Percentiles rank a stretch among this genome's conserved stretches.
phyloP scores from a whole-genome alignment of 2,797 vertebrate genomes.

The Oreortyx pictus region DNA sequence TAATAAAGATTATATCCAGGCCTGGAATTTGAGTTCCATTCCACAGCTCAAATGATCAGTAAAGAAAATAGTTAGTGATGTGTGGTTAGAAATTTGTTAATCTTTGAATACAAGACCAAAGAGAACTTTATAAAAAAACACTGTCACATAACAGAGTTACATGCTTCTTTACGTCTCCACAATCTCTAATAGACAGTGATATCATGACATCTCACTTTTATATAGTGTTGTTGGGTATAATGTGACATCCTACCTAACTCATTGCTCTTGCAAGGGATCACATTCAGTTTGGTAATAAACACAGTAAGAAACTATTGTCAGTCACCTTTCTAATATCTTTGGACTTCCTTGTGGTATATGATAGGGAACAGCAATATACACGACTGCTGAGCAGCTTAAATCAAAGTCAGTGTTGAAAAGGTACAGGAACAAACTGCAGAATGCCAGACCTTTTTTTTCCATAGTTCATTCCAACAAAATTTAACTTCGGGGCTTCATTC shows the following conservation, averaged over 20 bases:
- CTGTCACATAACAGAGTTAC: neutral
- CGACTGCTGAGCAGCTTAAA: neutral
- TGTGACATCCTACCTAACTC: slow-evolving; percentile 5
- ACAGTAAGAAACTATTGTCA: neutral
- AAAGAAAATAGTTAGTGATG: neutral
- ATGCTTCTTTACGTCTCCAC: neutral
- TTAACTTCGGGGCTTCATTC: neutral
- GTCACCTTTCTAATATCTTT: neutral
- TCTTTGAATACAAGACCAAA: neutral
- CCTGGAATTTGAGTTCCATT: neutral
- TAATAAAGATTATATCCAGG: neutral
- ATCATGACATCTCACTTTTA: neutral
- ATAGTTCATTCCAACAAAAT: neutral
- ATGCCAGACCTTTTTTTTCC: neutral
- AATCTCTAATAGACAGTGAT: neutral
- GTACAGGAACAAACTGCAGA: neutral
- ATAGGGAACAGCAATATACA: neutral
- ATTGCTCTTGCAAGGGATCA: neutral
- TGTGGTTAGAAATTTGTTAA: neutral
- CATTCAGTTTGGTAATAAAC: neutral
- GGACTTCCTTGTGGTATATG: neutral
- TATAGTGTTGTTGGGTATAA: neutral
- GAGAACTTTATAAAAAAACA: neutral
- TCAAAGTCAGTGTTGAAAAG: neutral
- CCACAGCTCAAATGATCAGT: neutral